phyloP scores from a whole-genome alignment of 2,113 vertebrate species.

The Peucedramus taeniatus region DNA sequence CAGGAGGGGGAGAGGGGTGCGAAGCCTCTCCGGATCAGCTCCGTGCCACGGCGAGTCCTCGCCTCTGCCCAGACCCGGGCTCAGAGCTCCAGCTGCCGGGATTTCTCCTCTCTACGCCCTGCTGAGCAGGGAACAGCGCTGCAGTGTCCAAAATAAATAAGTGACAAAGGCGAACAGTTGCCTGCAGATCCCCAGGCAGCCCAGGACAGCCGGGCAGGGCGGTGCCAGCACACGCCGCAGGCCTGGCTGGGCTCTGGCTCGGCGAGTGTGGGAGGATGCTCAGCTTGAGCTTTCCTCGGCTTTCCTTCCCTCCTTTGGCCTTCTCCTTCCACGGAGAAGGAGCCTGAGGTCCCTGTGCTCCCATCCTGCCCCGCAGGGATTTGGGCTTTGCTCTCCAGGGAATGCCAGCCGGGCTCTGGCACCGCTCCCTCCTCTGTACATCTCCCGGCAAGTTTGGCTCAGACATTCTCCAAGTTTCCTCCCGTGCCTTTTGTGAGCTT shows the following conservation, averaged over 20 bases:
- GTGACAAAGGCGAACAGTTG: background rate
- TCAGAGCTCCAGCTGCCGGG: background rate
- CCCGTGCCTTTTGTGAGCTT: background rate
- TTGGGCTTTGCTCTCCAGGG: background rate
- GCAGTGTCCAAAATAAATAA: background rate
- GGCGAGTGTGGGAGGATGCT: fast-evolving
- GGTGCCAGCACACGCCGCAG: background rate
- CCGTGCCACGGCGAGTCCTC: background rate
- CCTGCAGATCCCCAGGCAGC: background rate
- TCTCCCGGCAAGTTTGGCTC: background rate
- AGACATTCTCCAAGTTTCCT: conserved; percentile 24
- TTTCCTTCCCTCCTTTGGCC: background rate
- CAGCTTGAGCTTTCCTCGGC: background rate
- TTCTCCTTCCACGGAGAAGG: fast-evolving
- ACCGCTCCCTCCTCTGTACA: background rate
- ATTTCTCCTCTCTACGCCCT: fast-evolving
- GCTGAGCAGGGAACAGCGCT: background rate
- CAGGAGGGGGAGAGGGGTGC: background rate
- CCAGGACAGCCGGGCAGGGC: background rate
- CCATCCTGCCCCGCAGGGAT: background rate
- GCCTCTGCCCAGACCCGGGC: background rate
- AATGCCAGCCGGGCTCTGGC: background rate
- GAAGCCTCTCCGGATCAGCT: background rate
- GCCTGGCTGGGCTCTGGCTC: background rate
- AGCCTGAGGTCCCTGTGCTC: background rate